Evolutionary conservation across 2,113 vertebrate species (phyloP).

Genomic region (Crotalus tigris): DNA sequence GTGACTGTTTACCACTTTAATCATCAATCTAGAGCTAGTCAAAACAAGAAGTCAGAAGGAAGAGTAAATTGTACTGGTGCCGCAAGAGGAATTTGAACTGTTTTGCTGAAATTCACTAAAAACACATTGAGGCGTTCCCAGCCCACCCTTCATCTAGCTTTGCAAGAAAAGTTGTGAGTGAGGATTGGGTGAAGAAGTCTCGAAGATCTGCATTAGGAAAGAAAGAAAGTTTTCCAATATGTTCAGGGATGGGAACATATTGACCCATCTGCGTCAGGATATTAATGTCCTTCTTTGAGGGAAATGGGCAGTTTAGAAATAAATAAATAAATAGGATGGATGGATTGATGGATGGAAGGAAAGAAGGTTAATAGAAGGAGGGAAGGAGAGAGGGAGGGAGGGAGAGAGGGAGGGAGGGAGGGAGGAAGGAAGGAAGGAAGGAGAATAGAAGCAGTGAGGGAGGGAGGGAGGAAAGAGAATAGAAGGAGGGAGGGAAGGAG

Average conservation of each 20-base stretch:
- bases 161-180: conserved; percentile 59
- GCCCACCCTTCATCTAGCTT: neutral
- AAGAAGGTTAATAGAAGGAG: too few relatives aligned
- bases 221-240: neutral
- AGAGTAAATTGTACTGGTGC: conserved; percentile 80
- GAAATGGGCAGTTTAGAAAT: neutral
- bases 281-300: neutral
- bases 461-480: too few relatives aligned
- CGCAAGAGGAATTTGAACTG: conserved; percentile 78
- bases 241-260: neutral
- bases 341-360: too few relatives aligned
- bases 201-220: conserved; percentile 2
- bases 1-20: conserved; percentile 78
- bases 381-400: too few relatives aligned
- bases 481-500: too few relatives aligned
- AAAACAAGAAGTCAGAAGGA: conserved; percentile 82
- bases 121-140: conserved; percentile 75
- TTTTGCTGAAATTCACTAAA: conserved; percentile 80
- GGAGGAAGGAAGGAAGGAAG: too few relatives aligned
- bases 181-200: conserved; percentile 42
- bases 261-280: neutral
- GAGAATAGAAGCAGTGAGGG: too few relatives aligned
- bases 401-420: too few relatives aligned
- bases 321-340: neutral
- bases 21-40: conserved; percentile 79